These are phyloP conservation scores for Ichneumon xanthorius DNA, from an alignment of 2,888 invertebrate genomes.

Conservation along the genomic window DNA sequence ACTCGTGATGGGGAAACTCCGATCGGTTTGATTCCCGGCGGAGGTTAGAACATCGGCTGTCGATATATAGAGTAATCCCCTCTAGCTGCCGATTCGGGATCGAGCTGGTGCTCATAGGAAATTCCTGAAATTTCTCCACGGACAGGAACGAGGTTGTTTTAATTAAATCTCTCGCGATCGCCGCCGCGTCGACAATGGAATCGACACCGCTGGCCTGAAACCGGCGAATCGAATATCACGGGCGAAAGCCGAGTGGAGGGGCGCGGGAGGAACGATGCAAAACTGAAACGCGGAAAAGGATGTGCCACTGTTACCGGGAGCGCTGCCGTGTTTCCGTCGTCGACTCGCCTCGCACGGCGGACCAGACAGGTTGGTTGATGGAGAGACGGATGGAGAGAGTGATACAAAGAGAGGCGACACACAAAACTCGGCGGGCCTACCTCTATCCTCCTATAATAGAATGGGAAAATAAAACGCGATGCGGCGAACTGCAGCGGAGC, in stretches of 20 bases:
- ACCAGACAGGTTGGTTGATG: neutral
- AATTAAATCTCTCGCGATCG: conserved; percentile 38
- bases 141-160: conserved; percentile 10
- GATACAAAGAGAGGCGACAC: conserved; percentile 30
- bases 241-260: neutral
- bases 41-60: conserved; percentile 48
- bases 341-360: neutral
- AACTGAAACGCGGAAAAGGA: conserved; percentile 62
- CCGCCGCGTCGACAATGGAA: conserved; percentile 9
- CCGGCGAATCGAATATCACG: neutral
- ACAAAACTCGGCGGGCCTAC: conserved; percentile 37
- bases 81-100: neutral
- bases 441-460: conserved; percentile 36
- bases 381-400: conserved; percentile 61
- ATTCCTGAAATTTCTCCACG: conserved; percentile 42
- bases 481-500: conserved; percentile 70
- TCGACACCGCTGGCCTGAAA: conserved; percentile 25
- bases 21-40: conserved; percentile 40
- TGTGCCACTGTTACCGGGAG: conserved; percentile 50
- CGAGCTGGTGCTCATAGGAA: conserved; percentile 24
- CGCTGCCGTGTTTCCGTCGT: conserved; percentile 65
- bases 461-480: conserved; percentile 74
- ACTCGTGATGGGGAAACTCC: conserved; percentile 30
- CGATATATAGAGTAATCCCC: conserved; percentile 54
- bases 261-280: conserved; percentile 20